Percentiles rank a stretch among this genome's conserved stretches.
These are phyloP conservation scores for Macrocentrus cingulum DNA, from an alignment of 1,140 invertebrate species.

Conservation along the genomic window DNA sequence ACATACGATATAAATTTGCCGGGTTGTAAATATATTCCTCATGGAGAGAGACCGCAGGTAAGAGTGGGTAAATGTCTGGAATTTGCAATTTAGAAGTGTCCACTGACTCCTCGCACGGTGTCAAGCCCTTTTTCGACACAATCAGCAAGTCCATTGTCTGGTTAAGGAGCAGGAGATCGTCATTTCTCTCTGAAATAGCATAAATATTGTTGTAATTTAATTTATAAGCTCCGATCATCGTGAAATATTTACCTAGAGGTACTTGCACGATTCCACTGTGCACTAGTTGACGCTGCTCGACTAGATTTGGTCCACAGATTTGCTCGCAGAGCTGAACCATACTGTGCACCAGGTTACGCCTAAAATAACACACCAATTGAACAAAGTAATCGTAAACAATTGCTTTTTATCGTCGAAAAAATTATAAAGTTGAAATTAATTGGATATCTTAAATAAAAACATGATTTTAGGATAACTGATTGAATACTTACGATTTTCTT, in stretches of 20 bases:
- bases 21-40: conserved; percentile 67
- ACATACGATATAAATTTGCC: conserved; percentile 73
- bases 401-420: neutral
- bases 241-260: conserved; percentile 34
- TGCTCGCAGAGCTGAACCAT: conserved; percentile 72
- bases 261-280: conserved; percentile 60
- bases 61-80: conserved; percentile 73
- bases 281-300: conserved; percentile 60
- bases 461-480: no score
- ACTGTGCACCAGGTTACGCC: conserved; percentile 69
- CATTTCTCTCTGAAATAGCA: conserved; percentile 60
- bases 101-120: conserved; percentile 57
- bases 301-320: conserved; percentile 59
- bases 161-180: conserved; percentile 66
- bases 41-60: conserved; percentile 68
- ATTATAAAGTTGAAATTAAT: conserved; percentile 5
- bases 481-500: conserved; percentile 68
- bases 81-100: conserved; percentile 53
- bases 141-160: conserved; percentile 67
- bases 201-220: neutral
- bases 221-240: neutral
- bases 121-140: conserved; percentile 64
- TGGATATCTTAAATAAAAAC: no score
- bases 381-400: conserved; percentile 1
- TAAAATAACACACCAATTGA: conserved; percentile 52